These are phyloP conservation scores for Ptychoptera contaminata DNA, from an alignment of 2,888 invertebrate genomes.

Conservation along the genomic window DNA sequence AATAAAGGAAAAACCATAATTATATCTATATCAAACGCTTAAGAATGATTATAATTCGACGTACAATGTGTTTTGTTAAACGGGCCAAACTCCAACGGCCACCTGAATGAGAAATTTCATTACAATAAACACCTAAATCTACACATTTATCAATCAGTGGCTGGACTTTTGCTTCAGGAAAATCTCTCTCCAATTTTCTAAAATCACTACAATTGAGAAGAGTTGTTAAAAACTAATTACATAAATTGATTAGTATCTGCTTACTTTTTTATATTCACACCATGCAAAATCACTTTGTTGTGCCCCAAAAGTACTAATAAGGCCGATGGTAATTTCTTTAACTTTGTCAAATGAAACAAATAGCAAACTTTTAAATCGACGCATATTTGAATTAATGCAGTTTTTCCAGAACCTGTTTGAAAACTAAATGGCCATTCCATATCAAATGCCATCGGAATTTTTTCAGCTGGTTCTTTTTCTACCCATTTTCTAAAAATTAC, in stretches of 20 bases:
- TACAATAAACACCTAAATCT: constrained; percentile 41
- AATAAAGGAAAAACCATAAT: constrained; percentile 6
- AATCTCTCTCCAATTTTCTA: constrained; percentile 44
- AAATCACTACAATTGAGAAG: constrained; percentile 37
- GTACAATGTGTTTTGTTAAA: constrained; percentile 37
- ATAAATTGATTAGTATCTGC: constrained; percentile 3
- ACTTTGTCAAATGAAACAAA: constrained; percentile 38
- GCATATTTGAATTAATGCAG: constrained; percentile 45
- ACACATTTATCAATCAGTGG: constrained; percentile 39
- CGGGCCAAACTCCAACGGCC: constrained; percentile 44
- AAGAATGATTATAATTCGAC: constrained; percentile 3
- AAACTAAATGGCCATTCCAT: constrained; percentile 50
- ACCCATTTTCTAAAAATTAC: constrained; percentile 21
- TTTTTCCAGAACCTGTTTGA: constrained; percentile 40
- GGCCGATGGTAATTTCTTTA: constrained; percentile 39
- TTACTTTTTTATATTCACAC: constrained; percentile 48
- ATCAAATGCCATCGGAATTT: constrained; percentile 44
- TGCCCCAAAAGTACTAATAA: constrained; percentile 38
- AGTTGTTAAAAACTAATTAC: too few relatives aligned
- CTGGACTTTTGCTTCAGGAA: constrained; percentile 35
- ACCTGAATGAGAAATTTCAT: constrained; percentile 32
- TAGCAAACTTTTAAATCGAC: constrained; percentile 36
- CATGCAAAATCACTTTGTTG: constrained; percentile 40
- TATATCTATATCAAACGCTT: neutral
- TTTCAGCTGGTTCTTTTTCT: constrained; percentile 18